A percentile compares a stretch with the other conserved stretches of the same genome.
Evolutionary conservation across 2,797 vertebrate genomes (phyloP).

Genomic region (Bucorvus abyssinicus): DNA sequence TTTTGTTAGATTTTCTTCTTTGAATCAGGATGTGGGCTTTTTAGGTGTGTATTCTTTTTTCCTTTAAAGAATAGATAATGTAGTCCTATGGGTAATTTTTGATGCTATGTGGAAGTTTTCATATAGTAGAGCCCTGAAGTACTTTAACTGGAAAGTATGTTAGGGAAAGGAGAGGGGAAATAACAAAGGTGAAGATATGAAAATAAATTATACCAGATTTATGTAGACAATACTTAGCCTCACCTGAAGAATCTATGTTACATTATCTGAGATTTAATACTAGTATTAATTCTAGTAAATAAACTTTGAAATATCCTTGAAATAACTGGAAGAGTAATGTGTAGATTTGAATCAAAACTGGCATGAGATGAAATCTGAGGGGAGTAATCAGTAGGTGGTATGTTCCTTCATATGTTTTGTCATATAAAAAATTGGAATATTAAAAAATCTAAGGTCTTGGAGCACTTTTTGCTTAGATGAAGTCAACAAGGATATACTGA

Average conservation of each 20-base stretch:
- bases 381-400: neutral
- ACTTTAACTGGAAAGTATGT: neutral
- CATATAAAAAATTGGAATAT: neutral
- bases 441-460: neutral
- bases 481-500: neutral
- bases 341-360: neutral
- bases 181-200: neutral
- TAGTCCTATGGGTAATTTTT: neutral
- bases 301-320: neutral
- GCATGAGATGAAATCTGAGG: neutral
- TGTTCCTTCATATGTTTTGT: neutral
- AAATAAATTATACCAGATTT: neutral
- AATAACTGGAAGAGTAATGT: neutral
- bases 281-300: neutral
- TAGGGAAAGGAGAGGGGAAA: neutral
- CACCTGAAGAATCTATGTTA: neutral
- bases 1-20: neutral
- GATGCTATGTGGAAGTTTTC: neutral
- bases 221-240: rapidly evolving
- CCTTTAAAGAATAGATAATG: neutral
- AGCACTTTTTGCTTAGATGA: neutral
- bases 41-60: neutral
- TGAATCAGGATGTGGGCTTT: neutral
- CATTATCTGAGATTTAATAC: neutral
- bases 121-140: neutral